Evolutionary conservation across 2,797 vertebrate genomes (phyloP).

Genomic region (Euphonia xanthogaster): DNA sequence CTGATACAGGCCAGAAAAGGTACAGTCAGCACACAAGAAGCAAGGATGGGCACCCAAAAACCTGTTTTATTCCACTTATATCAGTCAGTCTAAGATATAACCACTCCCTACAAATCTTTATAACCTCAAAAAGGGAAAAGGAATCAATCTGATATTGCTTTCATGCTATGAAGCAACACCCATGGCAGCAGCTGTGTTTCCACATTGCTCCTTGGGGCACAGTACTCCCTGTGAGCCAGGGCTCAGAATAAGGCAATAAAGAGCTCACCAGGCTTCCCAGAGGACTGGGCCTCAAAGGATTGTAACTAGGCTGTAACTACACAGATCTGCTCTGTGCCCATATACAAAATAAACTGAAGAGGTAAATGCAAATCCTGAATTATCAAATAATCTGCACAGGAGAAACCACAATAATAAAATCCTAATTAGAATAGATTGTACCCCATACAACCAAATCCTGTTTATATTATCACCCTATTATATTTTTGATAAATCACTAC

Average conservation of each 20-base stretch:
- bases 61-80: not conserved
- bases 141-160: not conserved
- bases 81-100: not conserved
- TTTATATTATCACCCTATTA: slow-evolving; percentile 57
- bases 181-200: not conserved
- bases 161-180: not conserved
- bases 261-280: not conserved
- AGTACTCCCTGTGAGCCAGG: not conserved
- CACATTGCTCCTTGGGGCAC: not conserved
- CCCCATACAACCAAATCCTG: slow-evolving; percentile 26
- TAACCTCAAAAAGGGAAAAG: not conserved
- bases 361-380: slow-evolving; percentile 53
- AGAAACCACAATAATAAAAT: slow-evolving; percentile 61
- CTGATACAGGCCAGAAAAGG: not conserved
- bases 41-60: not conserved
- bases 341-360: not conserved
- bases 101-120: not conserved
- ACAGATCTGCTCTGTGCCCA: slow-evolving; percentile 4
- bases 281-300: not conserved
- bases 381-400: slow-evolving; percentile 51
- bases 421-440: slow-evolving; percentile 70
- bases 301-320: not conserved
- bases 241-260: not conserved
- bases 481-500: slow-evolving; percentile 72
- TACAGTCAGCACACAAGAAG: not conserved